These are phyloP conservation scores for Lacanobia oleracea DNA, from an alignment of 2,888 invertebrate species.

Conservation along the genomic window DNA sequence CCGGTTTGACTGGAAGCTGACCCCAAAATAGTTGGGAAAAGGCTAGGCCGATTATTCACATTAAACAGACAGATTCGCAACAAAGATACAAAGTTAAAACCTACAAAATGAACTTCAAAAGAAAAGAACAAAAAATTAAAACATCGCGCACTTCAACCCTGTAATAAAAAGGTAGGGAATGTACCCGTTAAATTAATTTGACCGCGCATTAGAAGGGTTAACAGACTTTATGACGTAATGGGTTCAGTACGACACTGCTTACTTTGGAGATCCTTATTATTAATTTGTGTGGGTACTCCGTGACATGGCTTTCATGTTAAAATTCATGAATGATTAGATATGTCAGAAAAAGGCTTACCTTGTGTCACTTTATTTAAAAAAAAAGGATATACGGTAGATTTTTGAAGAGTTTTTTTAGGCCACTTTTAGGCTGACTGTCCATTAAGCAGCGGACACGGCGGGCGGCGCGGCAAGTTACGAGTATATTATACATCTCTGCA, in stretches of 20 bases:
- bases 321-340: background rate
- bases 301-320: constrained; percentile 11
- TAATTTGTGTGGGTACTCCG: constrained; percentile 15
- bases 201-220: constrained; percentile 43
- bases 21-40: too few species aligned
- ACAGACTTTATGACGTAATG: constrained; percentile 27
- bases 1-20: too few species aligned
- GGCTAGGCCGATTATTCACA: too few species aligned
- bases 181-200: constrained; percentile 50
- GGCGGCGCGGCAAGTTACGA: too few species aligned
- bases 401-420: too few species aligned
- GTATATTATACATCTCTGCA: too few species aligned
- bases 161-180: constrained; percentile 33
- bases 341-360: background rate
- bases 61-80: background rate
- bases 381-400: too few species aligned
- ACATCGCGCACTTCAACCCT: constrained; percentile 23
- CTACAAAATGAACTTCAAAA: constrained; percentile 4
- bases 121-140: constrained; percentile 20
- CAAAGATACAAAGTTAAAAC: background rate
- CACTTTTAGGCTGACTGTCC: too few species aligned
- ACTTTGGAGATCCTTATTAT: constrained; percentile 31
- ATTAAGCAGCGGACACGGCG: too few species aligned
- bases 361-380: background rate
- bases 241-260: constrained; percentile 32